Evolutionary conservation across 1,140 invertebrate species (phyloP).

Genomic region (Pentalonia nigronervosa): DNA sequence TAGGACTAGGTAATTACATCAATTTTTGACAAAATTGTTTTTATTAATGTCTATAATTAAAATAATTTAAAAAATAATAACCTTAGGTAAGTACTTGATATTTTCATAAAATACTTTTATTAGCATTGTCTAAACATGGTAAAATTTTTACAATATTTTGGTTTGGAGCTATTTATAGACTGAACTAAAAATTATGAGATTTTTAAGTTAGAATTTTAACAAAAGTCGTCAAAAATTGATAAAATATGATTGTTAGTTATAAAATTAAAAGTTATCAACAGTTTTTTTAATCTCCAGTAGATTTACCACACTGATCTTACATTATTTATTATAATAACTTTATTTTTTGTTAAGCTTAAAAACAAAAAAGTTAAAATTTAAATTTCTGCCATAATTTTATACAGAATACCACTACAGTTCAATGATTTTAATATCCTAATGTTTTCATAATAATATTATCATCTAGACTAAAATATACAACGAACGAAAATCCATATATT

Average conservation of each 20-base stretch:
- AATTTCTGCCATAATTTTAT: not conserved
- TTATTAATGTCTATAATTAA: no score
- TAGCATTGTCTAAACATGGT: no score
- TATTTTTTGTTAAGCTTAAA: not conserved
- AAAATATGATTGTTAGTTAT: not conserved
- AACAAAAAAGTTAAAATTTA: not conserved
- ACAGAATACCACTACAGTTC: not conserved
- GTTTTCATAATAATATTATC: not conserved
- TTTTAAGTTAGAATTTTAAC: not conserved
- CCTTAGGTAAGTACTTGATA: no score
- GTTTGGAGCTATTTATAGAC: no score
- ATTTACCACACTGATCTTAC: not conserved
- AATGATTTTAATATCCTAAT: not conserved
- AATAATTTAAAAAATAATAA: no score
- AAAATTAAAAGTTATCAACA: not conserved
- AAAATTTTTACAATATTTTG: no score
- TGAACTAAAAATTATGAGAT: no score
- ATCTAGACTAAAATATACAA: not conserved
- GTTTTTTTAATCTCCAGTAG: not conserved
- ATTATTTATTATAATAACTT: not conserved
- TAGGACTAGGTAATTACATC: no score
- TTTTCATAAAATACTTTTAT: no score
- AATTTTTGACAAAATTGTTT: no score
- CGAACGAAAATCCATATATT: not conserved
- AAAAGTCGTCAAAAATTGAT: not conserved